Evolutionary conservation across 2,797 vertebrate species (phyloP).

Genomic region (Erethizon dorsatum): DNA sequence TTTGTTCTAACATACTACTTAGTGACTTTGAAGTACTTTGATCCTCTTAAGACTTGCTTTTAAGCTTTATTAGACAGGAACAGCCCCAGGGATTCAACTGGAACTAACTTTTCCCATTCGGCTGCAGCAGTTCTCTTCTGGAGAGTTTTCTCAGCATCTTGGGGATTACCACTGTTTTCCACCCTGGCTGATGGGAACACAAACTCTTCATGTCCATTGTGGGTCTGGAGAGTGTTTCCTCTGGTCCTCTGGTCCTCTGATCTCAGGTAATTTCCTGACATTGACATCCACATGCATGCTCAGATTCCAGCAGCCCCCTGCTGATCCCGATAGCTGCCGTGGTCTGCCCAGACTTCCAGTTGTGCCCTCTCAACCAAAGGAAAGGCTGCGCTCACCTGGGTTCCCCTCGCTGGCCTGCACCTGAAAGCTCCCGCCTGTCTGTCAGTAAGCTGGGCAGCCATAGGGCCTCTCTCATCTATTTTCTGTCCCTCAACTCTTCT

Average conservation of each 20-base stretch:
- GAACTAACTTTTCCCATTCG: neutral
- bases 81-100: neutral
- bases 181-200: neutral
- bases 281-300: neutral
- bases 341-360: neutral
- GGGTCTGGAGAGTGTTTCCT: neutral
- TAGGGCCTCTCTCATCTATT: neutral
- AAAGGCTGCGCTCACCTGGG: neutral
- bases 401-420: neutral
- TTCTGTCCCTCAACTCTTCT: neutral
- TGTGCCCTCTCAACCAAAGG: neutral
- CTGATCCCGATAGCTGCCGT: neutral
- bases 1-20: conserved; percentile 44
- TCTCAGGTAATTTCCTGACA: neutral
- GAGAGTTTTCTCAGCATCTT: neutral
- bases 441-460: neutral
- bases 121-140: neutral
- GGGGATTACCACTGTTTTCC: neutral
- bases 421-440: neutral
- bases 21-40: conserved; percentile 47
- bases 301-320: neutral
- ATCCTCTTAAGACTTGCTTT: conserved; percentile 36
- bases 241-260: neutral
- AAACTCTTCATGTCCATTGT: neutral
- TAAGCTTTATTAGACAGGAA: conserved; percentile 20